Conservation (phyloP, 2,888 invertebrate species). For the Brachyptera putata region DNA sequence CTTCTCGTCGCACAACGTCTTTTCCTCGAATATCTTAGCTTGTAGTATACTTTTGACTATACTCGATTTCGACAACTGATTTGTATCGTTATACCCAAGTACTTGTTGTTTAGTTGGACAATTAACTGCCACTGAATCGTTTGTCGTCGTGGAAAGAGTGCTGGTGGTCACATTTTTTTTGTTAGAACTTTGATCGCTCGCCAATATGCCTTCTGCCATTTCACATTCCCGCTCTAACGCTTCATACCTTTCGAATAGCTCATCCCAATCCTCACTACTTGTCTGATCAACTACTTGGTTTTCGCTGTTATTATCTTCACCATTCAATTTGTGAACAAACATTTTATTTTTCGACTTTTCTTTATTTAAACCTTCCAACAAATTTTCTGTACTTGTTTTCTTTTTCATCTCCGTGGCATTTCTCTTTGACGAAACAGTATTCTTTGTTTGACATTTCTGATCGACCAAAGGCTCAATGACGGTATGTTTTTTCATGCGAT, state of each 20-base stretch:
- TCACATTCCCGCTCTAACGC: constrained; percentile 26
- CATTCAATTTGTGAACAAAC: neutral
- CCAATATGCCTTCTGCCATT: neutral
- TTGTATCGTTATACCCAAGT: neutral
- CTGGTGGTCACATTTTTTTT: too few species aligned
- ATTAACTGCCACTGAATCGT: neutral
- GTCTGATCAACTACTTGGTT: neutral
- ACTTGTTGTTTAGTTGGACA: neutral
- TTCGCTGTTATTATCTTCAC: neutral
- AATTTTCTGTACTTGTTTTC: too few species aligned
- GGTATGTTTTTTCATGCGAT: neutral
- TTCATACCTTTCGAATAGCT: constrained; percentile 26
- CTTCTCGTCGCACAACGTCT: too few species aligned
- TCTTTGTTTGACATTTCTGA: neutral
- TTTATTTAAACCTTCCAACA: too few species aligned
- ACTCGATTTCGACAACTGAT: neutral
- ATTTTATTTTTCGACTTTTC: neutral
- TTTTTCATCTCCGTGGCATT: neutral
- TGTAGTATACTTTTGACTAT: constrained; percentile 5
- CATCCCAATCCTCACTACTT: constrained; percentile 21
- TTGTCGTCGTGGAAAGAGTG: neutral
- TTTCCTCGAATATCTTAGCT: constrained; percentile 15
- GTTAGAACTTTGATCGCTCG: neutral
- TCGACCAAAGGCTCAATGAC: neutral
- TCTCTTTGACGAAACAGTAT: neutral